Evolutionary conservation across 1,140 invertebrate species (phyloP), one percentile per base, ranked within the genome.

Genomic region (Neuroterus valhalla): DNA sequence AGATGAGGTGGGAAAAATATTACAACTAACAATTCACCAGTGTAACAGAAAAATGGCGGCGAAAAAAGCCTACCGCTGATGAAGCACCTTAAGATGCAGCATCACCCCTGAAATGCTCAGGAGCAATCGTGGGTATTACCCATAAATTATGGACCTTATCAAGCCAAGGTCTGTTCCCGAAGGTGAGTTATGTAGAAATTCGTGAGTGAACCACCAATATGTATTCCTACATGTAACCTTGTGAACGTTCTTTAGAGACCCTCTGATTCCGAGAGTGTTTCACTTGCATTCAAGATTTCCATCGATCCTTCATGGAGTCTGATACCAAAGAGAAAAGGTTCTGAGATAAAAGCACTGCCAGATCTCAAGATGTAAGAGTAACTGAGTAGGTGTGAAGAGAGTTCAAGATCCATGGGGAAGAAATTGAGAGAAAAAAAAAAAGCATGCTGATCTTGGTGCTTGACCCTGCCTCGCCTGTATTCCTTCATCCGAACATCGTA

Each of bases 371-470:
- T n/a, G 55, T 23, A 55, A 23, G 8, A 55, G 52, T 55, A 62
- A 31, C 23, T 62, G 23, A n/a, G 55, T 62, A 62, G 55, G 55
- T 62, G 55, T 62, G 55, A 62, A 62, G 55, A 62, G 26, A 31
- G 55, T 31, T 50, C 8, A 50, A 50, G 48, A 50, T 50, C 31
- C 55, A 38, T 55, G 52, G 52, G 12, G 52, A 55, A 21, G 52
- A 62, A 31, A 62, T 62, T 62, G 23, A 31, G 23, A 12, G 23
- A 62, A 62, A 62, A 62, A 62, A 12, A 55, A 26, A 62, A 26
- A 21, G 0, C 14, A 62, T 31, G 14, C n/a, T 62, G 55, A 62
- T 62, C 55, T 38, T 55, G 52, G 11, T 55, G 55, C n/a, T 62
- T 62, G 55, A 62, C 55, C 55, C 55, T 15, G 55, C 26, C 23